These are phyloP conservation scores for Melanitta fusca DNA, from an alignment of 2,797 vertebrate species.

Conservation along the genomic window DNA sequence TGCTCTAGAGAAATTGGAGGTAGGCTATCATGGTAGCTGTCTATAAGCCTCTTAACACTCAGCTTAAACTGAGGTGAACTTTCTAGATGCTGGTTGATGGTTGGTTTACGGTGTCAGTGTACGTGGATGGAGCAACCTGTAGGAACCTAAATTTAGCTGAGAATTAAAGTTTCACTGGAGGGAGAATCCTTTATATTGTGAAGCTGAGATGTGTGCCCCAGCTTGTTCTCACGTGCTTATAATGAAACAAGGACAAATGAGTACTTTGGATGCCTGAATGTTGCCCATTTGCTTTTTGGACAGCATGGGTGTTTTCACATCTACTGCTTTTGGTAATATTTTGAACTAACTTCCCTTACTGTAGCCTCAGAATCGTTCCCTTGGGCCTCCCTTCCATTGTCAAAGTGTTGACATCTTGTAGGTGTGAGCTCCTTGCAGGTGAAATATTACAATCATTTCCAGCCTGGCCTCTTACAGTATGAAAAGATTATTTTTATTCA, in stretches of 20 bases:
- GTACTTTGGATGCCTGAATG: background rate
- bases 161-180: background rate
- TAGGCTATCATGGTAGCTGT: background rate
- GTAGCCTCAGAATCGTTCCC: background rate
- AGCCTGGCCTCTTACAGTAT: background rate
- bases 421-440: background rate
- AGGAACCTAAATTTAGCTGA: background rate
- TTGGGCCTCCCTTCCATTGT: background rate
- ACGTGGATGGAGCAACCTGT: background rate
- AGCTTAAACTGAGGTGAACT: background rate
- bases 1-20: background rate
- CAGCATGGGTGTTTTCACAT: background rate
- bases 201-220: background rate
- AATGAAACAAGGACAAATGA: background rate
- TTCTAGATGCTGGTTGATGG: rapidly evolving
- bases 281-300: background rate
- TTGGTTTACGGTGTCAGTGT: background rate
- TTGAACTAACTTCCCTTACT: background rate
- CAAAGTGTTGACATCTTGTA: background rate
- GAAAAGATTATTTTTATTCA: background rate
- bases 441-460: background rate
- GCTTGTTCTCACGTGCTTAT: background rate
- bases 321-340: background rate
- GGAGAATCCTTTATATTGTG: background rate
- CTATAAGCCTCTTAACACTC: background rate